Conservation (phyloP, 2,888 invertebrate species). For the Aporophyla nigra region DNA sequence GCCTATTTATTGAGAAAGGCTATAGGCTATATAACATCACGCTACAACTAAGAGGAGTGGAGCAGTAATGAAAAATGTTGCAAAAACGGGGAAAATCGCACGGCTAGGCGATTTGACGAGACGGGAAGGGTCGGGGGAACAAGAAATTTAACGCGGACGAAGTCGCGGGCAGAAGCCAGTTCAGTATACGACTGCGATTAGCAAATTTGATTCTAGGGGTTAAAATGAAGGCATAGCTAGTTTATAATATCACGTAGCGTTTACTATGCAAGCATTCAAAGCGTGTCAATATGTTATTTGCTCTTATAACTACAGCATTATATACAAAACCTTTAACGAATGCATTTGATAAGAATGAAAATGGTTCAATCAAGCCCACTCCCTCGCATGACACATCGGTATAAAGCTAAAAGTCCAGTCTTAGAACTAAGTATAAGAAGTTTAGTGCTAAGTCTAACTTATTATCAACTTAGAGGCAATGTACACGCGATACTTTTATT, state of each 20-base stretch:
- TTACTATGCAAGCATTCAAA: slow-evolving; percentile 19
- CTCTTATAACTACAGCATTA: neutral
- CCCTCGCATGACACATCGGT: slow-evolving; percentile 47
- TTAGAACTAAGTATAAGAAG: slow-evolving; percentile 42
- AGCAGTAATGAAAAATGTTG: too few species aligned
- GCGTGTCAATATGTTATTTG: slow-evolving; percentile 41
- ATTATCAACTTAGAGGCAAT: slow-evolving; percentile 48
- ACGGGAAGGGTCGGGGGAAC: too few species aligned
- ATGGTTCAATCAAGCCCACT: slow-evolving; percentile 55
- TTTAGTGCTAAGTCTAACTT: slow-evolving; percentile 47
- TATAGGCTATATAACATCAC: too few species aligned
- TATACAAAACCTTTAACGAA: slow-evolving; percentile 35
- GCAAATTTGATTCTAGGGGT: neutral
- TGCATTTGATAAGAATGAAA: slow-evolving; percentile 56
- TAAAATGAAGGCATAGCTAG: neutral
- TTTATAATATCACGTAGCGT: neutral
- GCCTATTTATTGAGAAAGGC: too few species aligned
- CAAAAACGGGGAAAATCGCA: too few species aligned
- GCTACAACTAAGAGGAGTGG: too few species aligned
- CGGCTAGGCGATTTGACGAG: too few species aligned
- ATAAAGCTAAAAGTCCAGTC: slow-evolving; percentile 47
- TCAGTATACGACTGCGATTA: neutral
- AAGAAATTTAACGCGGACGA: too few species aligned
- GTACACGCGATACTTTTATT: slow-evolving; percentile 50
- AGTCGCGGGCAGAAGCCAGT: too few species aligned